Percentiles rank a stretch among this genome's conserved stretches.
phyloP scores from a whole-genome alignment of 64 coral and sea anemone species.

The Dendronephthya gigantea region DNA sequence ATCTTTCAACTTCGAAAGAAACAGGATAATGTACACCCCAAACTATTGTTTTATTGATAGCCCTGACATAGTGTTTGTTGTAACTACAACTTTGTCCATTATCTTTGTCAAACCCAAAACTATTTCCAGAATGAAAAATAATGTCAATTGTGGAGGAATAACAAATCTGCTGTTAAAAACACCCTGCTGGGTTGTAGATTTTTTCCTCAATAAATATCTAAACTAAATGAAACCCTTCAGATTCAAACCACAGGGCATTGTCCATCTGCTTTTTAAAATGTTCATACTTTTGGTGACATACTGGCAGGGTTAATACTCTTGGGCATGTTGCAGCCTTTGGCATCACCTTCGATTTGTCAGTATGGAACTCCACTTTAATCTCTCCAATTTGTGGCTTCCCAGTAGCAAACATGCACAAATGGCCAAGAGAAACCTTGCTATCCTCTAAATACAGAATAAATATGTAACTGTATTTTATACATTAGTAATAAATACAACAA shows the following conservation, averaged over 20 bases:
- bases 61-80: too few relatives aligned
- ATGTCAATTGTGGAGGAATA: not conserved
- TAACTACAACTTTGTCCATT: too few relatives aligned
- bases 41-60: too few relatives aligned
- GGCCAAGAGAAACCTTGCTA: conserved; percentile 3
- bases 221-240: conserved; percentile 6
- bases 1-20: too few relatives aligned
- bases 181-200: not conserved
- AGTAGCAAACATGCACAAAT: conserved; percentile 10
- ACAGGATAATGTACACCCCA: too few relatives aligned
- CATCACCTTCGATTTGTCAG: conserved; percentile 10
- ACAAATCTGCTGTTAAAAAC: not conserved
- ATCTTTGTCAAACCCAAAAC: too few relatives aligned
- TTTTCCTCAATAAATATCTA: not conserved
- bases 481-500: too few relatives aligned
- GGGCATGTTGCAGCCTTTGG: conserved; percentile 8
- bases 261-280: conserved; percentile 13
- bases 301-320: conserved; percentile 6
- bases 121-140: too few relatives aligned
- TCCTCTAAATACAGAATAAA: too few relatives aligned
- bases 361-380: not conserved
- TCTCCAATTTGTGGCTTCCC: conserved; percentile 7
- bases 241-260: not conserved
- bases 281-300: not conserved
- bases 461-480: too few relatives aligned